These are phyloP conservation scores for Brotula barbata DNA, from an alignment of 2,797 vertebrate species.

Conservation along the genomic window DNA sequence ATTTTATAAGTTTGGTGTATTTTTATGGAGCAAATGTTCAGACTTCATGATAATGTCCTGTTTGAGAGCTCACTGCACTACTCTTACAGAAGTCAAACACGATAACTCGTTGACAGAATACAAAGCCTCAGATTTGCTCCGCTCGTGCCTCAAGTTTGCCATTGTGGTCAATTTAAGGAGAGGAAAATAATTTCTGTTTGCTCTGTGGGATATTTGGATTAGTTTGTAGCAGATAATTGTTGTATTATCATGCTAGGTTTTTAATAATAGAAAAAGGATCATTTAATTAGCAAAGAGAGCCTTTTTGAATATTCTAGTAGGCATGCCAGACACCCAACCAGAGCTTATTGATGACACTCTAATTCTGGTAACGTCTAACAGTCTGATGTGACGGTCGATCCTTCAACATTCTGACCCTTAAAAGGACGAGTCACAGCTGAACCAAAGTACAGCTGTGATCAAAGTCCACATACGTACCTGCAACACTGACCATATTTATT, in stretches of 20 bases:
- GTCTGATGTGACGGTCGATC: constrained; percentile 55
- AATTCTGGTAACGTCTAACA: constrained; percentile 62
- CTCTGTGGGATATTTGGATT: constrained; percentile 34
- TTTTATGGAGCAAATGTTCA: constrained; percentile 26
- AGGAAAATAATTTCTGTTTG: constrained; percentile 46
- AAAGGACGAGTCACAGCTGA: constrained; percentile 46
- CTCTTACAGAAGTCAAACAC: constrained; percentile 55
- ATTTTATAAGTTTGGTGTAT: too few species aligned
- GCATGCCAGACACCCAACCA: constrained; percentile 67
- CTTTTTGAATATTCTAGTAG: constrained; percentile 78
- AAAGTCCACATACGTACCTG: constrained; percentile 35
- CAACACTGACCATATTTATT: too few species aligned
- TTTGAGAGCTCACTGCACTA: constrained; percentile 50
- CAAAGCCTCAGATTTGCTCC: constrained; percentile 51
- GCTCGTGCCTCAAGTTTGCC: constrained; percentile 50
- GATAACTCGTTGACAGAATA: constrained; percentile 60
- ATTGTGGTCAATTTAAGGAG: constrained; percentile 49
- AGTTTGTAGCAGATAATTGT: constrained; percentile 2
- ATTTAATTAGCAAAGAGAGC: constrained; percentile 73
- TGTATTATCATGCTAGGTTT: constrained; percentile 30
- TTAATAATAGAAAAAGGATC: constrained; percentile 46
- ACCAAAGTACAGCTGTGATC: constrained; percentile 7
- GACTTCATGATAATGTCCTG: constrained; percentile 51
- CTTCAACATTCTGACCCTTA: constrained; percentile 44
- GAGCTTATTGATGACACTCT: constrained; percentile 64